Evolutionary conservation across 2,113 vertebrate genomes (phyloP), one percentile per base, ranked within the genome.

Genomic region (Eurystomus gularis): DNA sequence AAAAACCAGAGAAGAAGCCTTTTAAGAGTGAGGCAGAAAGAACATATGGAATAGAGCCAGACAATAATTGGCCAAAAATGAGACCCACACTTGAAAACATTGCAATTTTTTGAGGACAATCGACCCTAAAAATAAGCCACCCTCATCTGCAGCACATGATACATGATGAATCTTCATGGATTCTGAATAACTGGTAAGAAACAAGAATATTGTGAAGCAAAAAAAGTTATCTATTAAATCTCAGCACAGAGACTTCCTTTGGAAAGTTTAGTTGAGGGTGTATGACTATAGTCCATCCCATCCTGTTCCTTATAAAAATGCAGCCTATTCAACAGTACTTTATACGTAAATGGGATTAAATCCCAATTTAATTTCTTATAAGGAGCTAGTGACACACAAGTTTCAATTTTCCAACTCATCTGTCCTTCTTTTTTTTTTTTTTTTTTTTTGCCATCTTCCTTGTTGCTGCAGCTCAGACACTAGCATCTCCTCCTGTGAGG

Each of bases 391-490:
- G 65, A 46, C 46, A 81, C 48, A 73, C 16, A 69, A 54, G 9
- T 52, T 82, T 84, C 60, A 46, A 1, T 78, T 85, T 92, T 94
- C 29, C 23, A 39, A 17, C 37, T 48, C 60, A 66, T 85, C 29
- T 79, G 20, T 42, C 13, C 31, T 44, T 23, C 12, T 15, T 51
- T 58, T 55, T 68, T n/a, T 61, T 58, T n/a, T n/a, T 37, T 68
- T n/a, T 61, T 60, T 71, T 48, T 42, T 39, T 82, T 61, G n/a
- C 16, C 66, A 20, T 28, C 15, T 57, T 90, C 13, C 11, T 57
- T 0, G 0, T 57, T 81, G 42, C 37, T 1, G 0, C 18, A 66
- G 29, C 20, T 92, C 29, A 16, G 40, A 62, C 12, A 76, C 6
- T 39, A 65, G 29, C 31, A 46, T 75, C 21, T 70, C 57, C 82